phyloP scores from a whole-genome alignment of 2,797 vertebrate species.

The Novumbra hubbsi region DNA sequence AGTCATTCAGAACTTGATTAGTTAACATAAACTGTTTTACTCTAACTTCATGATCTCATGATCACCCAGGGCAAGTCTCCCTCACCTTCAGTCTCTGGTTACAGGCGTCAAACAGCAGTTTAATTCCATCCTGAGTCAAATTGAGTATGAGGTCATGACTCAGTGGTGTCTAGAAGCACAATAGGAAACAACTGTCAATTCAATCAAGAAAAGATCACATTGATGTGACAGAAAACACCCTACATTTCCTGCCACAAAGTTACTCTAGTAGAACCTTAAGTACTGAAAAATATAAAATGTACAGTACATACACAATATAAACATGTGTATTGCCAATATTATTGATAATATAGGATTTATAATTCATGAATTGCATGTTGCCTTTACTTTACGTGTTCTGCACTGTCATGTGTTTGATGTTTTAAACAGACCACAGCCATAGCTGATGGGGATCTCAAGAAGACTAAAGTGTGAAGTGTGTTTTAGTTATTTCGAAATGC shows the following conservation, averaged over 20 bases:
- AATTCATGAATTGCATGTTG: no score
- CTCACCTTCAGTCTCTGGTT: slow-evolving; percentile 98
- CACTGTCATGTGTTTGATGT: no score
- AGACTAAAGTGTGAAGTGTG: no score
- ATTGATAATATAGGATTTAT: no score
- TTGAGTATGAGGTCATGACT: slow-evolving; percentile 99
- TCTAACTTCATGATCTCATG: not conserved
- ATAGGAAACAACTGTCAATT: slow-evolving; percentile 12
- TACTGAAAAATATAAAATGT: no score
- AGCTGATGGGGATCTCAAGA: no score
- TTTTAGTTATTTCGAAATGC: no score
- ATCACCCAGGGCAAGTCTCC: not conserved
- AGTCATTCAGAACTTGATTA: slow-evolving; percentile 2
- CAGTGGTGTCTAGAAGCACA: slow-evolving; percentile 85
- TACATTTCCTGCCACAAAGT: not conserved
- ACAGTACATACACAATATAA: no score
- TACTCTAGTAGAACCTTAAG: no score
- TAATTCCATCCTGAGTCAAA: slow-evolving; percentile 99
- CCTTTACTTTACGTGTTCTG: no score
- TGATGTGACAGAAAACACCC: slow-evolving; percentile 1
- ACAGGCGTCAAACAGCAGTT: slow-evolving; percentile 99
- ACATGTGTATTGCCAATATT: no score
- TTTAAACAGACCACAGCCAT: no score
- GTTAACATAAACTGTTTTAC: not conserved
- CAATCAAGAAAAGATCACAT: not conserved